phyloP scores from a whole-genome alignment of 2,888 invertebrate genomes.

The Lithophane leautieri region DNA sequence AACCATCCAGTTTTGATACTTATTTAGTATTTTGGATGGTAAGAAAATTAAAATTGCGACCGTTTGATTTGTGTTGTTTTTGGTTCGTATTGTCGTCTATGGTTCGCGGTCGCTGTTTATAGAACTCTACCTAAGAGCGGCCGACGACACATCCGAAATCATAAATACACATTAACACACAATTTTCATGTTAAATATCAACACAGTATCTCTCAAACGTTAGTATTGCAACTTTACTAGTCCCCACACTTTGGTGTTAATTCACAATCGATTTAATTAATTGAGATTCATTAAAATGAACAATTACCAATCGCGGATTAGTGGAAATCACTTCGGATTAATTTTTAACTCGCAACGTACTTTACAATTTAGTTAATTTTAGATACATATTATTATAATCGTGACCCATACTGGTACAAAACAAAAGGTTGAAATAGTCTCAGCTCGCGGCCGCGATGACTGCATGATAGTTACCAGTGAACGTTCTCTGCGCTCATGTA shows the following conservation, averaged over 20 bases:
- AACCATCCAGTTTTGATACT: conserved; percentile 37
- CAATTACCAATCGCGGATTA: conserved; percentile 63
- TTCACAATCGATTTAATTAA: conserved; percentile 62
- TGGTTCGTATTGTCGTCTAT: not conserved
- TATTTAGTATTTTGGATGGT: conserved; percentile 19
- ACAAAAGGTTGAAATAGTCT: conserved; percentile 25
- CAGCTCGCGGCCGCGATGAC: conserved; percentile 21
- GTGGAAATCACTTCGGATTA: conserved; percentile 57
- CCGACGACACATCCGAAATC: conserved; percentile 53
- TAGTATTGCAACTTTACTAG: conserved; percentile 63
- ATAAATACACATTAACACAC: conserved; percentile 59
- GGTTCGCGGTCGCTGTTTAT: conserved; percentile 32
- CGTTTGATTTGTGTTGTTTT: not conserved
- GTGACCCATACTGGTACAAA: conserved; percentile 60
- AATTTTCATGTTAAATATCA: conserved; percentile 56
- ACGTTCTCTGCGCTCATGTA: conserved; percentile 27
- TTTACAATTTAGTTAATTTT: conserved; percentile 54
- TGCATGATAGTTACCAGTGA: conserved; percentile 23
- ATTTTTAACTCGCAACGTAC: conserved; percentile 56
- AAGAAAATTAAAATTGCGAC: not conserved
- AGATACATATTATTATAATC: conserved; percentile 47
- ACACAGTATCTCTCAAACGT: conserved; percentile 59
- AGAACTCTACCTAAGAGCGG: conserved; percentile 38
- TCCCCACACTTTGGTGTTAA: conserved; percentile 57
- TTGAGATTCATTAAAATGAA: conserved; percentile 66